Evolutionary conservation across 2,888 invertebrate genomes (phyloP), one percentile per base, ranked within the genome.

Genomic region (Oxystoma pomonae): DNA sequence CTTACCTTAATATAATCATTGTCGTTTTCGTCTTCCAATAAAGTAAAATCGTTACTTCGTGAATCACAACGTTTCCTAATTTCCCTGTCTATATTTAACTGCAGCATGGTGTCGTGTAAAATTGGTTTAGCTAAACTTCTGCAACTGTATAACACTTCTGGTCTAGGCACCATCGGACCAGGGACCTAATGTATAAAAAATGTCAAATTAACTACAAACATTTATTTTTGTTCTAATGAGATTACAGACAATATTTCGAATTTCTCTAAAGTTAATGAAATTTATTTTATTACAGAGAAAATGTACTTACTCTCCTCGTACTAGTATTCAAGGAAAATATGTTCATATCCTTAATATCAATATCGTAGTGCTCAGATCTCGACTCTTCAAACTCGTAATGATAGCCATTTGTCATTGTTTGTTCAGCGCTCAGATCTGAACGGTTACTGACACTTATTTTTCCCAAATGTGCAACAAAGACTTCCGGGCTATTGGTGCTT

Each of bases 401-500:
- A 58, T 68, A 67, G 16, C 61, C 67, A 50, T 69, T 70, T 0
- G 53, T 60, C 50, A 69, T 57, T 12, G 3, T 3, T 2, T 61
- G 58, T 3, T 73, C 72, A 2, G 69, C 62, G 22, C 17, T 58
- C 19, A 50, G 35, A 58, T 61, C 63, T 52, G 57, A 68, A 67
- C 59, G 68, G 72, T 80, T 79, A 20, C 72, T 80, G 64, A 88
- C 82, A 20, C 89, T 87, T 78, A 96, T 96, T 77, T 92, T 90
- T 51, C 97, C 97, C 68, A 98, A 85, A 83, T 96, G 96, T 16
- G 94, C 94, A 52, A 97, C 92, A 71, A 96, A 85, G 60, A 96
- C 95, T 76, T 94, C 89, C 12, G 87, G 75, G 78, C 94, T 94
- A 70, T 85, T 85, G 22, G 89, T 86, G 9, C 87, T 86, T 67